A percentile compares a stretch with the other conserved stretches of the same genome.
Conservation (phyloP, 2,888 invertebrate species). For the Apamea epomidion region DNA sequence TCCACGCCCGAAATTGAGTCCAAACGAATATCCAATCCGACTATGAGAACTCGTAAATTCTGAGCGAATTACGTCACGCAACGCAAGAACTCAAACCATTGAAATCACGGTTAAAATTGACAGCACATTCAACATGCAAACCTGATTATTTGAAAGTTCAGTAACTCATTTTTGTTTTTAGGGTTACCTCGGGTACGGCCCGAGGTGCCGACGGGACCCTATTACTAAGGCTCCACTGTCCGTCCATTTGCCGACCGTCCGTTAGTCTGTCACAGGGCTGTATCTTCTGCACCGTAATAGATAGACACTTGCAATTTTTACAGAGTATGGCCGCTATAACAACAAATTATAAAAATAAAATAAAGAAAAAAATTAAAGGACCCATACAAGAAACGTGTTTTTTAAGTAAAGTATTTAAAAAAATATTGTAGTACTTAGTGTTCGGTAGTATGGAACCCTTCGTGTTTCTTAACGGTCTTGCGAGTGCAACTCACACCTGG, state of each 20-base stretch:
- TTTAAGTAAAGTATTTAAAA: no score
- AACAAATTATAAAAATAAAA: no score
- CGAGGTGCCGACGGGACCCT: not conserved
- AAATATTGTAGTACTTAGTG: no score
- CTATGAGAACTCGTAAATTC: conserved; percentile 9
- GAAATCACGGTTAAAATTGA: no score
- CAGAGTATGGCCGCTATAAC: no score
- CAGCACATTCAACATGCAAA: conserved; percentile 34
- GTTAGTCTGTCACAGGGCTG: not conserved
- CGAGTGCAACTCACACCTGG: no score
- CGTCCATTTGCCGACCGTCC: not conserved
- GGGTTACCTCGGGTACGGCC: no score
- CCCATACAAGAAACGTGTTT: no score
- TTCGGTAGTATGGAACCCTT: no score
- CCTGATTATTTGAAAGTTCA: conserved; percentile 29
- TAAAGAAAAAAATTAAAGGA: no score
- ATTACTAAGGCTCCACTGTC: not conserved
- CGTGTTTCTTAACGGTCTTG: no score
- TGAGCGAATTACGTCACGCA: not conserved
- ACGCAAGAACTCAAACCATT: not conserved
- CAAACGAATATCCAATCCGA: conserved; percentile 3
- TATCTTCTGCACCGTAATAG: not conserved
- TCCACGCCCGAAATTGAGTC: conserved; percentile 21
- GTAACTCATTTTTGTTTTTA: not conserved
- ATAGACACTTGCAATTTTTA: no score